Evolutionary conservation across 2,797 vertebrate species (phyloP).

Genomic region (Smutsia temminckii): DNA sequence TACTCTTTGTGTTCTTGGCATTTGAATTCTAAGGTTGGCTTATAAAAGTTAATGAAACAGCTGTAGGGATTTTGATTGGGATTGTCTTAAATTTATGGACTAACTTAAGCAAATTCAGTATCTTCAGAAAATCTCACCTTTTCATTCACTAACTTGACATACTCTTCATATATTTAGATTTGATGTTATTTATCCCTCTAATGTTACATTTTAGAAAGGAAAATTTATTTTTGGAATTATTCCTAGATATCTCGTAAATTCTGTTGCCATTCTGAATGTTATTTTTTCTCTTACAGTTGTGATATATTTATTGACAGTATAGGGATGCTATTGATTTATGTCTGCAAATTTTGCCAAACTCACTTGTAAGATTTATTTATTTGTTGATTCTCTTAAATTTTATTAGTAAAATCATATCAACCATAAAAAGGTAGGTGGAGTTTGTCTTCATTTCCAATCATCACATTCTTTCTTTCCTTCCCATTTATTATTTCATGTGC

Average conservation of each 20-base stretch:
- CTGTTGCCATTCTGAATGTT: background rate
- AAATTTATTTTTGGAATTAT: background rate
- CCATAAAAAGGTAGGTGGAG: background rate
- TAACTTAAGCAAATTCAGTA: background rate
- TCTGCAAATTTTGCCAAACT: background rate
- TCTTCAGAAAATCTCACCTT: background rate
- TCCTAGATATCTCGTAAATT: background rate
- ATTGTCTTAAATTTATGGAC: background rate
- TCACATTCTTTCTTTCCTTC: background rate
- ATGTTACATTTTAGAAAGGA: background rate
- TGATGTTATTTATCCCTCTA: background rate
- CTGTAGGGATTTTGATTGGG: background rate
- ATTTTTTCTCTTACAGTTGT: background rate
- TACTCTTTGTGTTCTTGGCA: background rate
- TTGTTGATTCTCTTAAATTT: background rate
- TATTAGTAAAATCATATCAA: background rate
- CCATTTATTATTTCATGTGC: background rate
- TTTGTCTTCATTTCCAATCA: background rate
- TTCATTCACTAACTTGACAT: background rate
- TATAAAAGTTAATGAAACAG: background rate
- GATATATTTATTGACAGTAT: background rate
- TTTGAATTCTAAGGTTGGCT: background rate
- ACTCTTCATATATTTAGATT: background rate
- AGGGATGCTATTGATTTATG: background rate
- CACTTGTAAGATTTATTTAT: background rate